Percentiles rank a stretch among this genome's conserved stretches.
phyloP scores from a whole-genome alignment of 30 jellyfish, hydroid and myxozoan genomes.

The Chrysaora quinquecirrha region DNA sequence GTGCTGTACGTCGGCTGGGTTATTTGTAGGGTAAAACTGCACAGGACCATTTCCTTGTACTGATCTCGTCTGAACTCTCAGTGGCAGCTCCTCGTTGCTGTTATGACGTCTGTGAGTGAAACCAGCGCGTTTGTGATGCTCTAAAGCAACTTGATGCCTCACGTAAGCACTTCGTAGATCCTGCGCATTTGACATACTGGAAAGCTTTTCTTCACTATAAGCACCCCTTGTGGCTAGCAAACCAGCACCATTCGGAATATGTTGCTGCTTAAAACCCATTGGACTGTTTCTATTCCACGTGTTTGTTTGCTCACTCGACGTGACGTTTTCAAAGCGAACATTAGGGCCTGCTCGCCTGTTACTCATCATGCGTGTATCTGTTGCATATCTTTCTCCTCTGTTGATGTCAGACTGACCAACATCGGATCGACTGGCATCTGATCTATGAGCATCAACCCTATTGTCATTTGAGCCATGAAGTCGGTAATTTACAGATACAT shows the following conservation, averaged over 20 bases:
- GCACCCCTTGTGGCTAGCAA: slow-evolving; percentile 14
- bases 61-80: slow-evolving; percentile 10
- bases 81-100: slow-evolving; percentile 55
- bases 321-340: slow-evolving; percentile 16
- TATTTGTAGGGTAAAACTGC: slow-evolving; percentile 5
- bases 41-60: slow-evolving; percentile 10
- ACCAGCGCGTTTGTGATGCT: slow-evolving; percentile 25
- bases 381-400: slow-evolving; percentile 11
- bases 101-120: slow-evolving; percentile 49
- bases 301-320: background rate
- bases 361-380: background rate
- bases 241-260: background rate
- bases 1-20: background rate
- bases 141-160: slow-evolving; percentile 64
- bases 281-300: slow-evolving; percentile 1
- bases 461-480: background rate
- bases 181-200: slow-evolving; percentile 35
- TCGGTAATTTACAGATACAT: slow-evolving; percentile 24
- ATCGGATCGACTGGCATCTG: too few relatives aligned
- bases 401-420: too few relatives aligned
- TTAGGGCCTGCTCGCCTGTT: slow-evolving; percentile 14
- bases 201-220: slow-evolving; percentile 20
- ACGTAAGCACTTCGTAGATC: slow-evolving; percentile 47
- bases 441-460: background rate
- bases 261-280: background rate